These are phyloP conservation scores for Neosilurus mollespiculum DNA, from an alignment of 2,797 vertebrate species.

Conservation along the genomic window DNA sequence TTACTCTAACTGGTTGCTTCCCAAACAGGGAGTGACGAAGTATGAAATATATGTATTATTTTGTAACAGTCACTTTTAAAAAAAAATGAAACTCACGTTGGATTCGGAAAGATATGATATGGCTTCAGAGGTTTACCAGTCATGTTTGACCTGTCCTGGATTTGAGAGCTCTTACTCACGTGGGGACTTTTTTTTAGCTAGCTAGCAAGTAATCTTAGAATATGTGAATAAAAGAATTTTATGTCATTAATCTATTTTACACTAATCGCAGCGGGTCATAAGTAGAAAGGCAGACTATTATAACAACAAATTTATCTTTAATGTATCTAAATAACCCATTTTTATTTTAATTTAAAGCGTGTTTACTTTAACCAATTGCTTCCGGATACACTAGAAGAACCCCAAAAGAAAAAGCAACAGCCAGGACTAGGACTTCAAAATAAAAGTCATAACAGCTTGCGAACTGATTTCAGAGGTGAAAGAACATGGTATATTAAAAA, in stretches of 20 bases:
- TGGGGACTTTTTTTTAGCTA: slow-evolving; percentile 7
- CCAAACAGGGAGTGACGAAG: background rate
- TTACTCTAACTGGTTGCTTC: background rate
- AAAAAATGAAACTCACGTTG: background rate
- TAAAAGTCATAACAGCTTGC: background rate
- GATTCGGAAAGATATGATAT: background rate
- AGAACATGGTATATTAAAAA: background rate
- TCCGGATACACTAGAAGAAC: background rate
- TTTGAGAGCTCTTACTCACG: background rate
- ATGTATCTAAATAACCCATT: background rate
- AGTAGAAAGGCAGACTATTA: background rate
- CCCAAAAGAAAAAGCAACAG: background rate
- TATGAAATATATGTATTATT: background rate
- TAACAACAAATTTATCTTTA: background rate
- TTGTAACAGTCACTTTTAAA: background rate
- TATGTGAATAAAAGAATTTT: background rate
- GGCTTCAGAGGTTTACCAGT: background rate
- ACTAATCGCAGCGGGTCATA: background rate
- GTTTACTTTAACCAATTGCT: background rate
- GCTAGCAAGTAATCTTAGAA: background rate
- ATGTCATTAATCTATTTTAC: background rate
- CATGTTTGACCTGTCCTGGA: background rate
- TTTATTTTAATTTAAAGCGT: background rate
- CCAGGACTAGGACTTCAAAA: background rate
- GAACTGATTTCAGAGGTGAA: no score